Evolutionary conservation across 2,797 vertebrate genomes (phyloP), one percentile per base, ranked within the genome.

Genomic region (Rhabdophis nuchalis): DNA sequence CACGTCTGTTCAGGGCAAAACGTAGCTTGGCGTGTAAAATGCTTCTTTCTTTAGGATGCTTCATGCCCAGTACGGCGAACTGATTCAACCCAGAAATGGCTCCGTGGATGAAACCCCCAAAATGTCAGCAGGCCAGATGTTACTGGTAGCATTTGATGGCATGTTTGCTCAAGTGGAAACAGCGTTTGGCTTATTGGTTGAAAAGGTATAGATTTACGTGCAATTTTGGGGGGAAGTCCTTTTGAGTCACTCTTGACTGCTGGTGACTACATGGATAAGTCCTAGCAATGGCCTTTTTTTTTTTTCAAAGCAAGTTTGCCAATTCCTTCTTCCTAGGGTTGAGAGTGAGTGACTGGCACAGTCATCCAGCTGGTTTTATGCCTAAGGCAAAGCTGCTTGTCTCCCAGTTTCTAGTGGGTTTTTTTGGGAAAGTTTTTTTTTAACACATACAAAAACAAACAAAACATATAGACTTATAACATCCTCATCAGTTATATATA

Each of bases 101-200:
- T 98, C 98, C 0, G 97, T 98, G 85, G 99, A 99, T 96, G 99
- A 99, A 95, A 98, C 99, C 0, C 99, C 99, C 7, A 99, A 99
- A 97, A 99, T 99, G 99, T 99, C 99, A 88, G 99, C 99, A 0
- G 99, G 99, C 14, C 99, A 99, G 95, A 99, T 99, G 99, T 96
- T 99, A 95, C 96, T 99, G 96, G 99, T 99, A 60, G 99, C 99
- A 64, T 99, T 99, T 95, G 99, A 99, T 89, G 99, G 99, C 96
- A 99, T 99, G 99, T 99, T 99, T 96, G 99, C 98, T n/a, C 99
- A 99, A 95, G 98, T 99, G 85, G 99, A 99, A 97, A 98, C 98
- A 5, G 98, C 99, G 6, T 99, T 99, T 95, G 98, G 98, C 20
- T 98, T 99, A 95, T 97, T 99, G 95, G 98, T 98, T 94, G 99